These are phyloP conservation scores for Phocoena phocoena DNA, from an alignment of 2,113 vertebrate species.

Conservation along the genomic window DNA sequence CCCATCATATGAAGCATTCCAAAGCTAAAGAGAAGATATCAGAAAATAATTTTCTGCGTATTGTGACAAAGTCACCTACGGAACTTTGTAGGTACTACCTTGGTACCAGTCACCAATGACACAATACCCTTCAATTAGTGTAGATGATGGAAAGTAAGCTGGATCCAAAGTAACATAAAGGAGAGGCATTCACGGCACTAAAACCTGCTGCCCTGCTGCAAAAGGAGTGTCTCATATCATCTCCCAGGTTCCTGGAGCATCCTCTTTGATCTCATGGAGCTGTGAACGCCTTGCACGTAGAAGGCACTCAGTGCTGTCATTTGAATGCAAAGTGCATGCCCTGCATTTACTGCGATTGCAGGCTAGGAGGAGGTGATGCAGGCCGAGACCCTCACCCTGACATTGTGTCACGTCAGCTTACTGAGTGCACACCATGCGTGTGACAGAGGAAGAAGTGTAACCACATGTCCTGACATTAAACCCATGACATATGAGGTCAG, in stretches of 20 bases:
- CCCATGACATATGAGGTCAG: not conserved
- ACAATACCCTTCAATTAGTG: not conserved
- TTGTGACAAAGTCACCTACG: not conserved
- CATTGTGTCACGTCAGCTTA: not conserved
- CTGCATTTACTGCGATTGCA: not conserved
- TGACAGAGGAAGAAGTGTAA: not conserved
- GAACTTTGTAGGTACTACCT: not conserved
- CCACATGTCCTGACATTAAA: not conserved
- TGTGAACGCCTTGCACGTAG: not conserved
- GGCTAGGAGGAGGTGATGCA: not conserved
- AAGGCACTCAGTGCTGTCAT: not conserved
- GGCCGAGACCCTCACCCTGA: too few species aligned
- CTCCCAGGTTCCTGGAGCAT: not conserved
- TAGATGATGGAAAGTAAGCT: not conserved
- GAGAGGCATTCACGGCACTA: accelerated
- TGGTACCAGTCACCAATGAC: not conserved
- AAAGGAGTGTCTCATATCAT: not conserved
- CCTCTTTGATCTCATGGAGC: not conserved
- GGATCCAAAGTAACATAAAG: not conserved
- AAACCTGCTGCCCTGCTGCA: not conserved
- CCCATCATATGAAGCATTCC: not conserved
- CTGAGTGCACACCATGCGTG: not conserved
- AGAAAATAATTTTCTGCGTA: not conserved
- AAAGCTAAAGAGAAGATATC: not conserved
- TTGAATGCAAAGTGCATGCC: not conserved